A percentile compares a stretch with the other conserved stretches of the same genome.
phyloP scores from a whole-genome alignment of 2,797 vertebrate genomes.

The Scleropages formosus region DNA sequence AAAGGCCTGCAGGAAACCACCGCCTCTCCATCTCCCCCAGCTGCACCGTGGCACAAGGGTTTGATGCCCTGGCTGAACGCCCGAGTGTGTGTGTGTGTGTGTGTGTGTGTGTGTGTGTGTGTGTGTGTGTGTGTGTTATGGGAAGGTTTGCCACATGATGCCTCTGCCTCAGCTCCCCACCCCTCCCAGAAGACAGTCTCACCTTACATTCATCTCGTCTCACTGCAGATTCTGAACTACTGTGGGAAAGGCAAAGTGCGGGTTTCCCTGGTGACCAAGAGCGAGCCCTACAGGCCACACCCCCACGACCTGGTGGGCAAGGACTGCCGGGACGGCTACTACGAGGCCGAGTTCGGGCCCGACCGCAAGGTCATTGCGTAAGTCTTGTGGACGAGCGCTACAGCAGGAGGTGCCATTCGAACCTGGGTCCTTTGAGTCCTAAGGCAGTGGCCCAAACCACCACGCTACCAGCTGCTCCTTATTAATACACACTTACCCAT shows the following conservation, averaged over 20 bases:
- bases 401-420: no score
- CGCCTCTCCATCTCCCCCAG: neutral
- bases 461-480: no score
- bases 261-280: constrained; percentile 91
- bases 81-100: no score
- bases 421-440: no score
- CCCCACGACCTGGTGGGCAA: constrained; percentile 96
- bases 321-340: constrained; percentile 94
- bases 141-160: neutral
- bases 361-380: constrained; percentile 91
- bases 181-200: neutral
- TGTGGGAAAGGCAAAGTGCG: constrained; percentile 86
- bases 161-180: neutral
- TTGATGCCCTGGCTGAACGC: no score
- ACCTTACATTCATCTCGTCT: neutral
- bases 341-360: constrained; percentile 92
- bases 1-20: neutral
- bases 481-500: no score
- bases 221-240: constrained; percentile 83
- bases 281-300: constrained; percentile 89
- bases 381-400: constrained; percentile 67
- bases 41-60: neutral
- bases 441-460: no score
- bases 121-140: no score
- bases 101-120: no score